Percentiles rank a stretch among this genome's conserved stretches.
Conservation (phyloP, 2,797 vertebrate genomes). For the Neosalanx taihuensis region DNA sequence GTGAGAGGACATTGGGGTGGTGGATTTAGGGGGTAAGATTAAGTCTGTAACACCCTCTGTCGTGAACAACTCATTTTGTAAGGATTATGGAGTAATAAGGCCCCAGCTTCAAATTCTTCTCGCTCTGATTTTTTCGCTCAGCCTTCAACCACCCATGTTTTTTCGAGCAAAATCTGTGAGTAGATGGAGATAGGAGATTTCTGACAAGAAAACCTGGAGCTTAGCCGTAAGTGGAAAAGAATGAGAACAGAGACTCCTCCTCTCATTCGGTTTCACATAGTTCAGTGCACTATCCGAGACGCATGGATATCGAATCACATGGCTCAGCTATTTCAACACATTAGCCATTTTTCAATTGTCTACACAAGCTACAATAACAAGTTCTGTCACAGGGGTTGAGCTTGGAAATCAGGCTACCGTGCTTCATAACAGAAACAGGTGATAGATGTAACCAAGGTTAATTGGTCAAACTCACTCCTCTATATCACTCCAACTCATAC, state of each 20-base stretch:
- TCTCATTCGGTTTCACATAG: neutral
- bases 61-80: constrained; percentile 17
- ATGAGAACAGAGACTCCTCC: neutral
- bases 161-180: neutral
- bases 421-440: no score
- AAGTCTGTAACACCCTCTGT: constrained; percentile 23
- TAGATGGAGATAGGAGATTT: constrained; percentile 1
- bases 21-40: constrained; percentile 21
- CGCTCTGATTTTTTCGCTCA: constrained; percentile 5
- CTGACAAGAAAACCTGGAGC: neutral
- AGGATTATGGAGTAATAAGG: constrained; percentile 21
- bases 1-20: constrained; percentile 5
- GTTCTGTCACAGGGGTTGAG: no score
- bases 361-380: no score
- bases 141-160: neutral
- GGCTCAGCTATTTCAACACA: no score
- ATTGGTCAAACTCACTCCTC: no score
- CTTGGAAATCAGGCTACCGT: no score
- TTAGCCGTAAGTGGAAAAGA: neutral
- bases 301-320: no score
- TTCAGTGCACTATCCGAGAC: neutral
- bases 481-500: no score
- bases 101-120: neutral
- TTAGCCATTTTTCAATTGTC: no score
- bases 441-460: no score